A percentile compares a stretch with the other conserved stretches of the same genome.
These are phyloP conservation scores for Echeneis naucrates DNA, from an alignment of 2,797 vertebrate genomes.

Conservation along the genomic window DNA sequence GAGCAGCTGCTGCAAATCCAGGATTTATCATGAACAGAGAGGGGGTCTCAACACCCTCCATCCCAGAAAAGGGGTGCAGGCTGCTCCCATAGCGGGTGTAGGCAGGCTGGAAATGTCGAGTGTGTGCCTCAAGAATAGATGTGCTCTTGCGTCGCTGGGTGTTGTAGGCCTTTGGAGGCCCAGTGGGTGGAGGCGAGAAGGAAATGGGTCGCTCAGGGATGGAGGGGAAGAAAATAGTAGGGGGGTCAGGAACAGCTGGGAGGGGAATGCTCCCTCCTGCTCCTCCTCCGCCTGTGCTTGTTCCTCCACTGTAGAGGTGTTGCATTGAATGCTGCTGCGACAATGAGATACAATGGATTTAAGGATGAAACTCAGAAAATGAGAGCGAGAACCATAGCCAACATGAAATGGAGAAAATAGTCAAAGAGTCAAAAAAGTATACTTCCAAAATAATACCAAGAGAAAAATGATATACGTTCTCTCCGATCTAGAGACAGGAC, in stretches of 20 bases:
- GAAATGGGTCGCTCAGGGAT: constrained; percentile 95
- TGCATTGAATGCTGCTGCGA: constrained; percentile 93
- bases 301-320: constrained; percentile 89
- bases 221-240: constrained; percentile 92
- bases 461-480: constrained; percentile 24
- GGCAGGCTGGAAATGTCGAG: constrained; percentile 92
- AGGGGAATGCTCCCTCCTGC: constrained; percentile 67
- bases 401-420: constrained; percentile 49
- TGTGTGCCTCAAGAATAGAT: constrained; percentile 97
- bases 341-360: constrained; percentile 94
- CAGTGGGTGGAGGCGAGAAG: constrained; percentile 95
- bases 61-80: constrained; percentile 88
- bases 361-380: constrained; percentile 71
- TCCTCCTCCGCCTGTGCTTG: constrained; percentile 73
- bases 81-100: constrained; percentile 90
- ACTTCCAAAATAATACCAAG: constrained; percentile 36
- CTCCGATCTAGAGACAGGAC: constrained; percentile 39
- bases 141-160: constrained; percentile 97
- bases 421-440: constrained; percentile 18
- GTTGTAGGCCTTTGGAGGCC: constrained; percentile 91
- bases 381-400: constrained; percentile 57
- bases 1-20: constrained; percentile 84
- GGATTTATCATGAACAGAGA: constrained; percentile 84
- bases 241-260: constrained; percentile 89
- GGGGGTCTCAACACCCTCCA: constrained; percentile 81